phyloP scores from a whole-genome alignment of 1,140 invertebrate genomes.

The Nasonia giraulti region DNA sequence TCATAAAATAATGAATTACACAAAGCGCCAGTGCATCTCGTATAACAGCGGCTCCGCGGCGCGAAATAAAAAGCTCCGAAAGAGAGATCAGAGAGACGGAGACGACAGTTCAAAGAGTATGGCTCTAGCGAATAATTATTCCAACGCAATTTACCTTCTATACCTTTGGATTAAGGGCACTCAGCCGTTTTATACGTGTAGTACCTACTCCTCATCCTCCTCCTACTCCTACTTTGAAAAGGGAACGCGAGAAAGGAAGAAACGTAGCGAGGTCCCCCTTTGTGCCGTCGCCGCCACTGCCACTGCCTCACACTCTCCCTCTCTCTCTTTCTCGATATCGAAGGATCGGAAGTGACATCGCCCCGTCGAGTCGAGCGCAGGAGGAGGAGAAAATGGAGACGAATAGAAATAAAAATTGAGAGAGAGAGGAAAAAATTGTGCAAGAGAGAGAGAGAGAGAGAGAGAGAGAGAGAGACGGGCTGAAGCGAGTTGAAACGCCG shows the following conservation, averaged over 20 bases:
- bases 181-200: constrained; percentile 33
- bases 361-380: neutral
- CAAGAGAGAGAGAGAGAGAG: neutral
- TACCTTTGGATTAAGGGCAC: constrained; percentile 48
- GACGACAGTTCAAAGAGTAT: constrained; percentile 40
- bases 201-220: constrained; percentile 20
- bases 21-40: neutral
- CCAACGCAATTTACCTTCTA: constrained; percentile 42
- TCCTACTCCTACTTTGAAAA: neutral
- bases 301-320: neutral
- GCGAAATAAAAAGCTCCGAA: neutral
- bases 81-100: neutral
- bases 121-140: constrained; percentile 44
- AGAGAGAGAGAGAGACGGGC: neutral
- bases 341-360: constrained; percentile 42
- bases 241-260: neutral
- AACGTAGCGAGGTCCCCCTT: constrained; percentile 7
- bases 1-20: constrained; percentile 14
- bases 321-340: constrained; percentile 29
- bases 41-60: constrained; percentile 1
- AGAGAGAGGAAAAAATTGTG: constrained; percentile 31
- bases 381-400: constrained; percentile 33
- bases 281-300: constrained; percentile 16
- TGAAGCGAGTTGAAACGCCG: neutral
- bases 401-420: constrained; percentile 44